Evolutionary conservation across 30 jellyfish, hydroid and myxozoan species (phyloP).

Genomic region (Nemopilema nomurai): DNA sequence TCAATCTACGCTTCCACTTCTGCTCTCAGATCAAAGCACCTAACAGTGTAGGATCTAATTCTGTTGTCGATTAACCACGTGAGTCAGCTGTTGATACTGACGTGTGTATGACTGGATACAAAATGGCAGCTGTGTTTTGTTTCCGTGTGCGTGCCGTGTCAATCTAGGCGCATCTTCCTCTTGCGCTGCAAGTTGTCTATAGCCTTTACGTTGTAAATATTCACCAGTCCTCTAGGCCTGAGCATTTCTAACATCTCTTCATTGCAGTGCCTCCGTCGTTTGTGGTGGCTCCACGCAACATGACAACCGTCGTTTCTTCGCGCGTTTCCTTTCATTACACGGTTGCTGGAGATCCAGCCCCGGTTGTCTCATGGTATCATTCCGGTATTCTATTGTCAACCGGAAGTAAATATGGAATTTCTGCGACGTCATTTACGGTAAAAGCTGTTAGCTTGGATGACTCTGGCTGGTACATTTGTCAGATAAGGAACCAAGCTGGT

Average conservation of each 20-base stretch:
- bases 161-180: no score
- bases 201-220: no score
- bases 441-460: slow-evolving; percentile 12
- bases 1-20: no score
- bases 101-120: no score
- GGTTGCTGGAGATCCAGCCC: slow-evolving; percentile 53
- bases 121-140: no score
- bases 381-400: neutral
- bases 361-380: slow-evolving; percentile 36
- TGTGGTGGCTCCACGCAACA: slow-evolving; percentile 8
- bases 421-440: slow-evolving; percentile 29
- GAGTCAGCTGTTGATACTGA: no score
- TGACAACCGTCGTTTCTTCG: slow-evolving; percentile 28
- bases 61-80: no score
- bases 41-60: no score
- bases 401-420: slow-evolving; percentile 12
- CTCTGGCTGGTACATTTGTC: slow-evolving; percentile 63
- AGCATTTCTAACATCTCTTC: neutral
- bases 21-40: no score
- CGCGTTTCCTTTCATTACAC: slow-evolving; percentile 21
- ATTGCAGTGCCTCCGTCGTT: slow-evolving; percentile 60
- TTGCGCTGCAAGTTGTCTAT: no score
- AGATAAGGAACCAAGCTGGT: slow-evolving; percentile 40
- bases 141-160: no score
- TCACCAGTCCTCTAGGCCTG: neutral